Evolutionary conservation across 2,888 invertebrate species (phyloP).

Genomic region (Chrysolina haemoptera): DNA sequence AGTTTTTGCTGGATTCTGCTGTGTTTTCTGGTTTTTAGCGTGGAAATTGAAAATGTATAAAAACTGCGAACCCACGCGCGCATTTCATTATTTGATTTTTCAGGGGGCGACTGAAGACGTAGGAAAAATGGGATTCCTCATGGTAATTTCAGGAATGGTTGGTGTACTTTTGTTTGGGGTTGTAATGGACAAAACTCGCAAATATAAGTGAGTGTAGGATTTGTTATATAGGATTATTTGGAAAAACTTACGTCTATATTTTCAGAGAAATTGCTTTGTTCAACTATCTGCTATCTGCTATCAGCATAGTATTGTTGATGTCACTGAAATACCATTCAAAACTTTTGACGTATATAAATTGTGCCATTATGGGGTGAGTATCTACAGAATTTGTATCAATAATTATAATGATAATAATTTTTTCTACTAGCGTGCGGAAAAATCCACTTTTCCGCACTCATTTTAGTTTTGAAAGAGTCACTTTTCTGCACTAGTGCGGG

Average conservation of each 20-base stretch:
- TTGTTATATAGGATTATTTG: neutral
- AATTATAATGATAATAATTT: too few relatives aligned
- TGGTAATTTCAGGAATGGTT: constrained; percentile 90
- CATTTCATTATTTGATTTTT: constrained; percentile 18
- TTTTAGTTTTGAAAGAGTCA: too few relatives aligned
- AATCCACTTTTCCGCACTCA: too few relatives aligned
- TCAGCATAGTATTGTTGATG: constrained; percentile 47
- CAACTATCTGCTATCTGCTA: constrained; percentile 44
- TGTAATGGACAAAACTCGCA: constrained; percentile 91
- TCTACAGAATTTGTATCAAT: neutral
- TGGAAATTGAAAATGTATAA: too few relatives aligned
- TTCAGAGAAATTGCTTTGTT: constrained; percentile 48
- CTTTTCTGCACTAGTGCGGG: too few relatives aligned
- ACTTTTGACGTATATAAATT: constrained; percentile 45
- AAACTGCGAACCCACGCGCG: too few relatives aligned
- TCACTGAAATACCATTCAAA: constrained; percentile 46
- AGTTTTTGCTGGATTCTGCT: too few relatives aligned
- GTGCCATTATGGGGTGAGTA: constrained; percentile 50
- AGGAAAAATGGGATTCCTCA: constrained; percentile 89
- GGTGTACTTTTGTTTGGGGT: constrained; percentile 92
- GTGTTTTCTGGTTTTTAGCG: too few relatives aligned
- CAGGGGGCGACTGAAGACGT: constrained; percentile 80
- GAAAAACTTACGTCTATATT: too few relatives aligned
- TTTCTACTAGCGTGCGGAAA: too few relatives aligned
- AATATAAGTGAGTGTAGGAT: constrained; percentile 80